Evolutionary conservation across 2,113 vertebrate species (phyloP), one percentile per base, ranked within the genome.

Genomic region (Phyllostomus hastatus): DNA sequence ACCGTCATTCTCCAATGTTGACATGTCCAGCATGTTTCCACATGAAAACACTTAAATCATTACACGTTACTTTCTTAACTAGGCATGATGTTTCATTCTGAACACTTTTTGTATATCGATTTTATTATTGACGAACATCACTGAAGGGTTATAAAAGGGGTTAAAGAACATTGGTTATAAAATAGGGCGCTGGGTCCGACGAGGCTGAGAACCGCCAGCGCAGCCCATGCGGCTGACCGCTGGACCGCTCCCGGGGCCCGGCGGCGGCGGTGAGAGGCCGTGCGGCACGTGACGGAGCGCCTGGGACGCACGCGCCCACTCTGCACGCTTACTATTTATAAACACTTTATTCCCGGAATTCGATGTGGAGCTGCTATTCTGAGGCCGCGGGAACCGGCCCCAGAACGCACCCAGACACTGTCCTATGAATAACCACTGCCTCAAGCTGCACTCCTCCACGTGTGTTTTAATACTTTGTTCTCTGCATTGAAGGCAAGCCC

Each of bases 261-360:
- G 12, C 33, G 46, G 41, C 61, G 84, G 2, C 15, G 28, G 64
- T 26, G 4, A 4, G 19, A 48, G 22, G 46, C 33, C 54, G 16
- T 0, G 26, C 19, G 35, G 35, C 19, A 7, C 4, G 7, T 1
- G 12, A 52, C 1, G 41, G 24, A 61, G 15, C 5, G 33, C 31
- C 17, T 64, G 52, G 70, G 11, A 92, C 26, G 52, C 61, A 61
- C 22, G 5, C 54, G 8, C 33, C 78, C 19, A n/a, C 72, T n/a
- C 90, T 52, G 86, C 54, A 81, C 33, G 38, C 57, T 86, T 89
- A 15, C 38, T 90, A 94, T 92, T 95, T 95, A 90, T 85, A 94
- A 84, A 94, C 4, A 59, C 52, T 88, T 89, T 91, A 41, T 64
- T 94, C 33, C 22, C 83, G n/a, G 48, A 43, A 95, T 75, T 79